Percentiles rank a stretch among this genome's conserved stretches.
These are phyloP conservation scores for Boloria euphrosyne DNA, from an alignment of 2,888 invertebrate genomes.

Conservation along the genomic window DNA sequence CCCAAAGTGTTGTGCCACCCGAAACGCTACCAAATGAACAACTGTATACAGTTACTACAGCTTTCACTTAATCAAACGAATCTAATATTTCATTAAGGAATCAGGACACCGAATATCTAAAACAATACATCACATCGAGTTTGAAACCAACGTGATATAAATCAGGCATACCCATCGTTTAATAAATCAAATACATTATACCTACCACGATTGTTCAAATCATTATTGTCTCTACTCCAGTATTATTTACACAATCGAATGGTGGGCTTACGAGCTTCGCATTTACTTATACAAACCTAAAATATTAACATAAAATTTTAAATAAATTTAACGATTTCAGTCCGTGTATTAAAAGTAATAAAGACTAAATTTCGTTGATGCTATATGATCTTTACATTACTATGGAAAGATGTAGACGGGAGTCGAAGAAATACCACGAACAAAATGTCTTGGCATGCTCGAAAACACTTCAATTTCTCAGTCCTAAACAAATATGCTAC, in stretches of 20 bases:
- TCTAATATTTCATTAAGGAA: slow-evolving; percentile 36
- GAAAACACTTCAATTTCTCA: slow-evolving; percentile 79
- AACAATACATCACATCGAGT: slow-evolving; percentile 43
- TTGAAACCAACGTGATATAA: slow-evolving; percentile 41
- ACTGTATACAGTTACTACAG: slow-evolving; percentile 25
- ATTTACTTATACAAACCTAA: slow-evolving; percentile 41
- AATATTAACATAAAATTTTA: slow-evolving; percentile 31
- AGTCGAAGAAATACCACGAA: slow-evolving; percentile 64
- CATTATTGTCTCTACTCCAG: slow-evolving; percentile 73
- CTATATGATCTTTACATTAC: slow-evolving; percentile 15
- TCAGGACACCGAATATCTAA: slow-evolving; percentile 40
- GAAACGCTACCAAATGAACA: slow-evolving; percentile 15
- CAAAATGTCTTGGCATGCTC: slow-evolving; percentile 74
- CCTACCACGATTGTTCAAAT: slow-evolving; percentile 69
- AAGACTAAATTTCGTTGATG: slow-evolving; percentile 21
- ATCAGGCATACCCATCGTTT: slow-evolving; percentile 54
- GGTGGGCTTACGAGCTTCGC: slow-evolving; percentile 56
- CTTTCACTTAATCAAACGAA: slow-evolving; percentile 28
- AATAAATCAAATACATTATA: slow-evolving; percentile 77
- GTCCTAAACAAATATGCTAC: slow-evolving; percentile 82
- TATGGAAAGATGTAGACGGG: slow-evolving; percentile 36
- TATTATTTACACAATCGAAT: slow-evolving; percentile 69
- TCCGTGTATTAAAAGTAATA: slow-evolving; percentile 33
- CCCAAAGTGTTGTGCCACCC: slow-evolving; percentile 5
- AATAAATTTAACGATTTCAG: slow-evolving; percentile 22